Evolutionary conservation across 2,113 vertebrate species (phyloP).

Genomic region (Tichodroma muraria): DNA sequence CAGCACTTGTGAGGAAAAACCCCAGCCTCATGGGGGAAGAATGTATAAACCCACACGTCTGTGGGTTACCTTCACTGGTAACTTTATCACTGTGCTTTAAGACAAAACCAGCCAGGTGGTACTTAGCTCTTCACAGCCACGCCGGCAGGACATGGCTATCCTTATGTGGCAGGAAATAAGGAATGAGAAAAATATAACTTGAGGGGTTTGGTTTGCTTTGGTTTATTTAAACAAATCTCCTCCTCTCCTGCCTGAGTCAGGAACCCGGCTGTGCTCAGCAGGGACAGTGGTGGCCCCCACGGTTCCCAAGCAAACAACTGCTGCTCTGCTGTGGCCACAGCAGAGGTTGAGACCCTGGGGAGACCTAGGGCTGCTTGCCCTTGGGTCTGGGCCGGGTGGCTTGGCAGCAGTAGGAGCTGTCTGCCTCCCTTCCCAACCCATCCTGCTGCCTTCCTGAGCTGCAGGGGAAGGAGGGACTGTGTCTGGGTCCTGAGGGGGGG

Average conservation of each 20-base stretch:
- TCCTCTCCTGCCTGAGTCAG: not conserved
- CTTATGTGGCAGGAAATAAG: not conserved
- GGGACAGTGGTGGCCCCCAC: not conserved
- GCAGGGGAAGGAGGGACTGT: not conserved
- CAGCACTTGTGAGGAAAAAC: not conserved
- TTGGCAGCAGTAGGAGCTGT: not conserved
- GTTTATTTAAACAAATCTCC: not conserved
- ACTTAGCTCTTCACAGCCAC: constrained; percentile 13
- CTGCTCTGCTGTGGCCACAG: not conserved
- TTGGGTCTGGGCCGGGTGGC: not conserved
- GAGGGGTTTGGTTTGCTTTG: not conserved
- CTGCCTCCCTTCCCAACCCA: not conserved
- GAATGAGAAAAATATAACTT: not conserved
- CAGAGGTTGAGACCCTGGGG: too few species aligned
- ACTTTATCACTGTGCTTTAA: constrained; percentile 62
- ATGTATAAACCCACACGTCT: constrained; percentile 25
- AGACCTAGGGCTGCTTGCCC: not conserved
- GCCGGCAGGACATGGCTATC: not conserved
- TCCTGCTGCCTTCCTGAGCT: not conserved
- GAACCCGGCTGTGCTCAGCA: not conserved
- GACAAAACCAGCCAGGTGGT: constrained; percentile 34
- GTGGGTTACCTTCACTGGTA: constrained; percentile 31
- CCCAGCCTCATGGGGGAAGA: not conserved
- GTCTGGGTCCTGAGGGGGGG: not conserved
- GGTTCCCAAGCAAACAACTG: not conserved